Evolutionary conservation across 2,113 vertebrate species (phyloP).

Genomic region (Apus apus): DNA sequence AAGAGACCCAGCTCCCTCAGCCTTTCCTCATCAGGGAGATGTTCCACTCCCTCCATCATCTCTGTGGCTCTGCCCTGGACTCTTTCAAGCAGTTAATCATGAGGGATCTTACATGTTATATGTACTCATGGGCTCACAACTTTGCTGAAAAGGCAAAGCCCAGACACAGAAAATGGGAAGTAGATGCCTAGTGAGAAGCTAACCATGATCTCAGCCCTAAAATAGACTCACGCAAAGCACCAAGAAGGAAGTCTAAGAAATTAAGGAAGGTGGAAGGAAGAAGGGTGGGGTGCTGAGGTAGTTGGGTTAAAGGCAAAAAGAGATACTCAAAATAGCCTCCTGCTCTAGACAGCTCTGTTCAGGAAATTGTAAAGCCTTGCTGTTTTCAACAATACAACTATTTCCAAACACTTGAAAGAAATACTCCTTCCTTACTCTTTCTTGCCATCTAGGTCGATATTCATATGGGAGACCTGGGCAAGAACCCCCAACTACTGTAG

Average conservation of each 20-base stretch:
- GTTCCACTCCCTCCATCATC: no score
- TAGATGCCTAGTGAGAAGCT: neutral
- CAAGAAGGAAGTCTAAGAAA: constrained; percentile 66
- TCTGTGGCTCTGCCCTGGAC: no score
- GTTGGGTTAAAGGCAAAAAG: constrained; percentile 47
- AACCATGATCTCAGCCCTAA: neutral
- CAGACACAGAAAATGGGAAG: constrained; percentile 43
- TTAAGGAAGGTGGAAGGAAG: constrained; percentile 72
- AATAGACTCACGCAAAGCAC: constrained; percentile 19
- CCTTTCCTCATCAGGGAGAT: no score
- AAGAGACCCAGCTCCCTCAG: no score
- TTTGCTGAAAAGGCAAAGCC: constrained; percentile 49
- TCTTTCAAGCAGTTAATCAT: neutral
- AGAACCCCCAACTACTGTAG: neutral
- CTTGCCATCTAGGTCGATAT: neutral
- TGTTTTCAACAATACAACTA: neutral
- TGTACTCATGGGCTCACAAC: neutral
- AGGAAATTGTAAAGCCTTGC: constrained; percentile 20
- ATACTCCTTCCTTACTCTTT: neutral
- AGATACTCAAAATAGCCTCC: neutral
- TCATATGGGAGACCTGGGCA: neutral
- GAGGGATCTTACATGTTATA: neutral
- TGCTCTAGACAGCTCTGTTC: constrained; percentile 43
- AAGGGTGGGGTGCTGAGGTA: constrained; percentile 52
- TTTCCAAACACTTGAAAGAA: neutral